Conservation (phyloP, 2,797 vertebrate species). For the Oreonectes daqikongensis region DNA sequence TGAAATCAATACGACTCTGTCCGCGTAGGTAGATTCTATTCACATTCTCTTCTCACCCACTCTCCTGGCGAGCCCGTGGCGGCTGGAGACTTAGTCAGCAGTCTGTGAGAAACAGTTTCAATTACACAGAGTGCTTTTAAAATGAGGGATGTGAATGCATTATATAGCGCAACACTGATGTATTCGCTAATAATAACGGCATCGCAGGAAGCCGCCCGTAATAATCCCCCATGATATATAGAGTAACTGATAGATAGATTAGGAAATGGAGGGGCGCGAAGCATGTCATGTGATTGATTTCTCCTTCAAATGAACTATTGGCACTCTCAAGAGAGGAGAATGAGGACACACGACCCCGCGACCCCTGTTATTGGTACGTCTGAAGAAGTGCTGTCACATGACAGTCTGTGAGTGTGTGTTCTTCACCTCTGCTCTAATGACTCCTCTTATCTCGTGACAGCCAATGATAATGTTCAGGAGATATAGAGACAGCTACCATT, state of each 20-base stretch:
- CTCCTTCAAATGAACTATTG: slow-evolving; percentile 28
- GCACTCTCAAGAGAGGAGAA: slow-evolving; percentile 26
- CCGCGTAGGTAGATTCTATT: slow-evolving; percentile 38
- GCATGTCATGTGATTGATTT: slow-evolving; percentile 40
- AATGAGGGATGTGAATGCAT: slow-evolving; percentile 57
- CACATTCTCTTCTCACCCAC: slow-evolving; percentile 43
- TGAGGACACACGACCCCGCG: slow-evolving; percentile 11
- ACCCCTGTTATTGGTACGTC: slow-evolving; percentile 20
- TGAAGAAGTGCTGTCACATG: slow-evolving; percentile 23
- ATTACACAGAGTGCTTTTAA: slow-evolving; percentile 62
- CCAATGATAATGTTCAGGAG: slow-evolving; percentile 20
- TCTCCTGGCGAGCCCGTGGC: slow-evolving; percentile 10
- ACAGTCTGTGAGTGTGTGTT: slow-evolving; percentile 17
- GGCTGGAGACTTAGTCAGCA: slow-evolving; percentile 55
- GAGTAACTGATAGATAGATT: slow-evolving; percentile 23
- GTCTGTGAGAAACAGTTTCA: slow-evolving; percentile 57
- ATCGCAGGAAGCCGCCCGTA: slow-evolving; percentile 51
- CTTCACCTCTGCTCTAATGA: slow-evolving; percentile 21
- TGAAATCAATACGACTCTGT: slow-evolving; percentile 51
- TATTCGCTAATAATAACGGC: slow-evolving; percentile 55
- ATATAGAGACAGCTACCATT: not conserved
- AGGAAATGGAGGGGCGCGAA: slow-evolving; percentile 10
- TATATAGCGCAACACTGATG: slow-evolving; percentile 57
- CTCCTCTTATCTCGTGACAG: slow-evolving; percentile 19
- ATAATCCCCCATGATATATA: slow-evolving; percentile 50